phyloP scores from a whole-genome alignment of 2,888 invertebrate species.

The Geophilus truncorum region DNA sequence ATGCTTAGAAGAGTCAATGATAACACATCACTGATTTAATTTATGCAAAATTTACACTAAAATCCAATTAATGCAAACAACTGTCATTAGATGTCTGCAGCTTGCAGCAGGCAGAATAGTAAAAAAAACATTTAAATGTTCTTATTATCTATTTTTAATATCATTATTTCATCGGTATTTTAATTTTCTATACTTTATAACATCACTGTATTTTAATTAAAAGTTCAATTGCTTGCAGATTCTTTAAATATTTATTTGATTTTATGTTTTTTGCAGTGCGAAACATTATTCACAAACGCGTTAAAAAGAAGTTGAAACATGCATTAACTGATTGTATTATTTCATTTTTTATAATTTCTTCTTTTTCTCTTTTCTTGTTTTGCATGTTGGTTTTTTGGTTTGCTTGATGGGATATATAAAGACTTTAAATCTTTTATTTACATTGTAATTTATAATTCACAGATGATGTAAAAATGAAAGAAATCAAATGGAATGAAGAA shows the following conservation, averaged over 20 bases:
- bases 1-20: too few species aligned
- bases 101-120: too few species aligned
- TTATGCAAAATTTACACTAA: too few species aligned
- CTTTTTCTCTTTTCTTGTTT: background rate
- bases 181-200: too few species aligned
- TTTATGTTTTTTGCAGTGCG: background rate
- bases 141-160: too few species aligned
- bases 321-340: background rate
- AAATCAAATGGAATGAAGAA: constrained; percentile 30
- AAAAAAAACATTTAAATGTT: too few species aligned
- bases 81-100: too few species aligned
- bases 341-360: background rate
- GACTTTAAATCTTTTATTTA: background rate
- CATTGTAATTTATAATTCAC: background rate
- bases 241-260: background rate
- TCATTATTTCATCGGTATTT: too few species aligned
- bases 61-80: too few species aligned
- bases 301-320: background rate
- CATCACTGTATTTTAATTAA: too few species aligned
- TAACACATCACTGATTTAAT: too few species aligned
- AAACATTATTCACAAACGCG: background rate
- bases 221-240: too few species aligned
- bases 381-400: background rate
- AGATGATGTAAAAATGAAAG: constrained; percentile 13
- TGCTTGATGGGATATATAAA: background rate